These are phyloP conservation scores for Heloderma charlesbogerti DNA, from an alignment of 2,113 vertebrate genomes.

Conservation along the genomic window DNA sequence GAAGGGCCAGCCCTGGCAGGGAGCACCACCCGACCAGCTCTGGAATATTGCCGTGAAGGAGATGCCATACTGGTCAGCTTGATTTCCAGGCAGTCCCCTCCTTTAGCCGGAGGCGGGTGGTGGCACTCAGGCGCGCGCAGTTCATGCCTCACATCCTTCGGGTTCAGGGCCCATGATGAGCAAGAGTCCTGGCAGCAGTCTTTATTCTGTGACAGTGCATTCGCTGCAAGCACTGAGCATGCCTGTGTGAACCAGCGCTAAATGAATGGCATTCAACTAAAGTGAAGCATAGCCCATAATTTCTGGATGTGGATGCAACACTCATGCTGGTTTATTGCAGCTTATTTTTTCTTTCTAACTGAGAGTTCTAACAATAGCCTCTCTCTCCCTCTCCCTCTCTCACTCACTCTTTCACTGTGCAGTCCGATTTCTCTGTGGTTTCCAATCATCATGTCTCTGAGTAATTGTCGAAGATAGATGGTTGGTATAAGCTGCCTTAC, in stretches of 20 bases:
- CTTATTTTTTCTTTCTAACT: not conserved
- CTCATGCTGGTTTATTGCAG: not conserved
- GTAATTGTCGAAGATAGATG: slow-evolving; percentile 63
- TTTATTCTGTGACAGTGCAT: not conserved
- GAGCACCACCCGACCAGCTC: not conserved
- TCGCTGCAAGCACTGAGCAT: not conserved
- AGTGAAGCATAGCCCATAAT: not conserved
- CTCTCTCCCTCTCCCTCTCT: not conserved
- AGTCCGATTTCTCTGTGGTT: slow-evolving; percentile 48
- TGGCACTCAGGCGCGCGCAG: not conserved
- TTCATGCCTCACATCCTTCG: not conserved
- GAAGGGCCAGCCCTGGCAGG: too few relatives aligned
- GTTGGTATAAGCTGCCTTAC: slow-evolving; percentile 49
- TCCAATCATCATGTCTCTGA: slow-evolving; percentile 38
- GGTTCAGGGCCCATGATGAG: not conserved
- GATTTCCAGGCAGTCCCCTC: not conserved
- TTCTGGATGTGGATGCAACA: not conserved
- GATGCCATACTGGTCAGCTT: not conserved
- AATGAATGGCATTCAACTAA: not conserved
- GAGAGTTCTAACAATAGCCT: slow-evolving; percentile 22
- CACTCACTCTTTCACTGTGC: slow-evolving; percentile 32
- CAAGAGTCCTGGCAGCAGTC: not conserved
- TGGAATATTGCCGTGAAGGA: not conserved
- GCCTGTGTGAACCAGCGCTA: not conserved
- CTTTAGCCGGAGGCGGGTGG: not conserved